These are phyloP conservation scores for Pelodiscus sinensis DNA, from an alignment of 2,113 vertebrate genomes.

Conservation along the genomic window DNA sequence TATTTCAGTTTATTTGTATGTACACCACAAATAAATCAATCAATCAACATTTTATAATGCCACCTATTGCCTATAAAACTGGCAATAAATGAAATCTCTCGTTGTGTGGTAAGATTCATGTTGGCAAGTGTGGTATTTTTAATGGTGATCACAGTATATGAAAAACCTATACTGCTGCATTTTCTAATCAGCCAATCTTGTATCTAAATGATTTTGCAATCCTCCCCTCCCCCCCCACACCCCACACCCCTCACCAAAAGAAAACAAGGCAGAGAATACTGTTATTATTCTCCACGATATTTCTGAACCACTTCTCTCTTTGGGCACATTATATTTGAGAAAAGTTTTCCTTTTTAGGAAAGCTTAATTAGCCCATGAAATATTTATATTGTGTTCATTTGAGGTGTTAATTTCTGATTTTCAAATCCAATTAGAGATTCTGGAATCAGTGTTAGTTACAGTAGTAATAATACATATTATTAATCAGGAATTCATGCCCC, in stretches of 20 bases:
- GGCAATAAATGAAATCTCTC: background rate
- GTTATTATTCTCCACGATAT: background rate
- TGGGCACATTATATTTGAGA: background rate
- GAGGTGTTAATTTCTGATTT: background rate
- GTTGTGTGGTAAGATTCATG: background rate
- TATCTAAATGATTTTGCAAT: background rate
- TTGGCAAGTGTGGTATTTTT: background rate
- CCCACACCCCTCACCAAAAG: too few relatives aligned
- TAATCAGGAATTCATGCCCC: background rate
- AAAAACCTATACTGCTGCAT: background rate
- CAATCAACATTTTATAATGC: background rate
- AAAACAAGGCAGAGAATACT: background rate
- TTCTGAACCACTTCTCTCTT: background rate
- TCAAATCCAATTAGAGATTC: background rate
- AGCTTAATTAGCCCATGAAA: background rate
- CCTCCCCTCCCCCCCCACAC: too few relatives aligned
- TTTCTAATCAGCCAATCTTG: background rate
- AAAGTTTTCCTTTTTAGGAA: background rate
- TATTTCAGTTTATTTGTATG: background rate
- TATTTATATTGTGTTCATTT: background rate
- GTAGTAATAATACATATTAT: background rate
- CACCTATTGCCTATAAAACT: background rate
- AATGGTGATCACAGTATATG: background rate
- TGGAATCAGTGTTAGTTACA: background rate
- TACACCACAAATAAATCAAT: background rate